These are phyloP conservation scores for Stenolophus ochropezus DNA, from an alignment of 2,888 invertebrate genomes.

Conservation along the genomic window DNA sequence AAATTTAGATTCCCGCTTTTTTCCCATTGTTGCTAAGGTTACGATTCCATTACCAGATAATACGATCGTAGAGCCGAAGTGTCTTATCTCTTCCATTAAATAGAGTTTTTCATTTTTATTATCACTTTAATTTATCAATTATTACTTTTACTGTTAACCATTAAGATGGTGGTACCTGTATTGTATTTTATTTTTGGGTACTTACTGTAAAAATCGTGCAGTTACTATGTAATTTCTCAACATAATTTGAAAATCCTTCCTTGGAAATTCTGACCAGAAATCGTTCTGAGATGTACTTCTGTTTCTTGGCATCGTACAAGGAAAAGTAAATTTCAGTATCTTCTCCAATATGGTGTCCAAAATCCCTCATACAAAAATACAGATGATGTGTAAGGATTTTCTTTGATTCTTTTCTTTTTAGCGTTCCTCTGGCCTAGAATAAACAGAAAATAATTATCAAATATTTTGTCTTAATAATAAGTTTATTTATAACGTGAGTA, in stretches of 20 bases:
- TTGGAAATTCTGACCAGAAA: constrained; percentile 92
- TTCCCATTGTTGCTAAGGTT: too few species aligned
- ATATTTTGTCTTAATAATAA: too few species aligned
- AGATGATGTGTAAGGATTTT: constrained; percentile 85
- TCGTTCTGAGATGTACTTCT: constrained; percentile 89
- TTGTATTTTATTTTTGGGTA: constrained; percentile 48
- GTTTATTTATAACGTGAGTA: background rate
- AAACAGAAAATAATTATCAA: too few species aligned
- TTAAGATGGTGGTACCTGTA: background rate
- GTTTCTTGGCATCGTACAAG: constrained; percentile 86
- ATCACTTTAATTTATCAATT: too few species aligned
- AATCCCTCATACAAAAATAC: constrained; percentile 91
- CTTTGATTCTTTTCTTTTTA: constrained; percentile 75
- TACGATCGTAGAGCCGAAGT: too few species aligned
- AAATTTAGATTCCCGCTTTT: too few species aligned
- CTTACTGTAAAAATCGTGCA: constrained; percentile 88
- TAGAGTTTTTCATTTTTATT: too few species aligned
- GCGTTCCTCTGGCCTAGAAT: constrained; percentile 75
- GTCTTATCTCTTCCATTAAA: too few species aligned
- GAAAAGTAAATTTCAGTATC: constrained; percentile 93
- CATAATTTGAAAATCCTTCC: constrained; percentile 92
- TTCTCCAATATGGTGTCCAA: constrained; percentile 91
- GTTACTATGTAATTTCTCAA: constrained; percentile 90
- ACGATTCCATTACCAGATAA: too few species aligned
- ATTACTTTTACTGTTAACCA: background rate